Evolutionary conservation across 2,797 vertebrate genomes (phyloP).

Genomic region (Oreonectes daqikongensis): DNA sequence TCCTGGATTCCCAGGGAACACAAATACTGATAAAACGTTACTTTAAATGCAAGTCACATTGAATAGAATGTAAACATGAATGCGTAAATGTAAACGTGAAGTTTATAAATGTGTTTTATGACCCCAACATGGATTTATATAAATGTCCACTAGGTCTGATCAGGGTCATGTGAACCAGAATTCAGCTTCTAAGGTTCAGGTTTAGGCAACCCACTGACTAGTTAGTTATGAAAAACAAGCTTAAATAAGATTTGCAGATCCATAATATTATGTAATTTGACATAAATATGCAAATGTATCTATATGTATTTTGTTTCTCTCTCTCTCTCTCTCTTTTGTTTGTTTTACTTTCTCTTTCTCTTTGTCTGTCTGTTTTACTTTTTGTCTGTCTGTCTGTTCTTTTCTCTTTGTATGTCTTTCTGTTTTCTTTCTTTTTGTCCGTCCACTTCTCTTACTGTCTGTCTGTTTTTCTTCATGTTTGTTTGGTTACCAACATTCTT

Average conservation of each 20-base stretch:
- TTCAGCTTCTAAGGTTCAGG: background rate
- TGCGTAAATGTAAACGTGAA: background rate
- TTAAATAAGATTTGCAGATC: background rate
- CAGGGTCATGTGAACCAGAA: background rate
- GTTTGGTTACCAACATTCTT: background rate
- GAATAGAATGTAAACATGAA: no score
- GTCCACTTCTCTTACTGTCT: background rate
- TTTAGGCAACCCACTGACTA: no score
- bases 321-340: no score
- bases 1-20: no score
- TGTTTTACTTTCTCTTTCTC: background rate
- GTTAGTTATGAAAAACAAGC: no score
- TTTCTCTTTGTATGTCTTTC: background rate
- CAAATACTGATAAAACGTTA: no score
- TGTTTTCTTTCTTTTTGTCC: background rate
- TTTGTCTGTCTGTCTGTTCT: background rate
- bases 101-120: background rate
- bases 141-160: background rate
- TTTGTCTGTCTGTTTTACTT: background rate
- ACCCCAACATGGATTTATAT: background rate
- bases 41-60: no score
- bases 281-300: no score
- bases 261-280: background rate
- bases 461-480: background rate
- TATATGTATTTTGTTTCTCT: background rate